Evolutionary conservation across 2,888 invertebrate genomes (phyloP).

Genomic region (Cataglyphis rosenhaueri): DNA sequence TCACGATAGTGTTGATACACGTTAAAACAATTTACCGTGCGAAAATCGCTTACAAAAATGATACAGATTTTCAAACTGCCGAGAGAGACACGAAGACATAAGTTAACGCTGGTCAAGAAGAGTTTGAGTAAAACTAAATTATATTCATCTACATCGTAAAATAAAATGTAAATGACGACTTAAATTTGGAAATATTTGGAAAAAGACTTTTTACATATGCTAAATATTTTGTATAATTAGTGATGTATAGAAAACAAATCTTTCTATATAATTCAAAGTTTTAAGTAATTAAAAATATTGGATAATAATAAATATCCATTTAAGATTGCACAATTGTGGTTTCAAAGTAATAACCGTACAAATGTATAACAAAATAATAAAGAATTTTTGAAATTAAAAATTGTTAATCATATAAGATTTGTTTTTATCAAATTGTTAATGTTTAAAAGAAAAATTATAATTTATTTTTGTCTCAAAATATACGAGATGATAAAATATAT

Average conservation of each 20-base stretch:
- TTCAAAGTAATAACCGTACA: neutral
- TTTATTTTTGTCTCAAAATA: neutral
- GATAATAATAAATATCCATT: neutral
- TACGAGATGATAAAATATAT: neutral
- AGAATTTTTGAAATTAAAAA: neutral
- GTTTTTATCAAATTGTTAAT: neutral
- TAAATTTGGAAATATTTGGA: no score
- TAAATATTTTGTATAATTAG: neutral
- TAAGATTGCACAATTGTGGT: neutral
- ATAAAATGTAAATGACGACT: conserved; percentile 12
- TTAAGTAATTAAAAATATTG: neutral
- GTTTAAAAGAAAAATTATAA: neutral
- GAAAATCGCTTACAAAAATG: conserved; percentile 29
- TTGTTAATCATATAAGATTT: neutral
- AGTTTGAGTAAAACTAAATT: neutral
- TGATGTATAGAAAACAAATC: neutral
- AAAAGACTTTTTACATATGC: neutral
- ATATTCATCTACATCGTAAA: neutral
- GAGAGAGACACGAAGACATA: neutral
- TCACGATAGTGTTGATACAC: conserved; percentile 50
- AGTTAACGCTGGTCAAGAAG: neutral
- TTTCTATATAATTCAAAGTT: neutral
- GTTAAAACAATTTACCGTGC: conserved; percentile 52
- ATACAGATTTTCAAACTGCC: neutral
- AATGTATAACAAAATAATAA: neutral